A percentile compares a stretch with the other conserved stretches of the same genome.
Evolutionary conservation across 1,140 invertebrate species (phyloP).

Genomic region (Leptinotarsa texana): DNA sequence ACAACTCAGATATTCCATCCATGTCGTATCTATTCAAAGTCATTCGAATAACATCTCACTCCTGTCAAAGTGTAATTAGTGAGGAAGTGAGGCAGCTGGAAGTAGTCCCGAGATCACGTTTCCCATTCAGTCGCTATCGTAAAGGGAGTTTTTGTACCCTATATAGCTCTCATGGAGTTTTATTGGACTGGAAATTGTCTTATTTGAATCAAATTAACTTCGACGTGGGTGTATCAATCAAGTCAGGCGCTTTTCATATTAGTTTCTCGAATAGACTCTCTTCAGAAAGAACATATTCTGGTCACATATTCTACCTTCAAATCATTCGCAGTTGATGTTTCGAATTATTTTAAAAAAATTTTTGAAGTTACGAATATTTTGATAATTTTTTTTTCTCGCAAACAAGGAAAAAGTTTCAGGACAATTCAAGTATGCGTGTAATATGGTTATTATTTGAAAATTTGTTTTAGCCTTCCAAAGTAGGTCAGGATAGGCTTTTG

Average conservation of each 20-base stretch:
- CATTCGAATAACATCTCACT: slow-evolving; percentile 6
- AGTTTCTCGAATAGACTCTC: not conserved
- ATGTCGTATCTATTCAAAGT: not conserved
- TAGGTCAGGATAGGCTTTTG: too few relatives aligned
- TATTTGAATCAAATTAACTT: slow-evolving; percentile 4
- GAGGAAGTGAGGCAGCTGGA: not conserved
- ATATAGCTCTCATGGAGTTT: slow-evolving; percentile 5
- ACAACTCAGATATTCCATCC: not conserved
- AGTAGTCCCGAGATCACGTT: slow-evolving; percentile 2
- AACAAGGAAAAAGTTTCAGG: too few relatives aligned
- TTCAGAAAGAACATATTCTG: not conserved
- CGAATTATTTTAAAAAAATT: too few relatives aligned
- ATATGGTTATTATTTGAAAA: too few relatives aligned
- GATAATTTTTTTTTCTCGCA: too few relatives aligned
- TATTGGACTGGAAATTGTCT: slow-evolving; percentile 5
- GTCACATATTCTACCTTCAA: not conserved
- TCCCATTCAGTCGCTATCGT: not conserved
- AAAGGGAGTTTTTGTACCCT: slow-evolving; percentile 3
- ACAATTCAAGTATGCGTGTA: too few relatives aligned
- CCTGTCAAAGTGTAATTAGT: slow-evolving; percentile 5
- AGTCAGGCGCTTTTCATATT: not conserved
- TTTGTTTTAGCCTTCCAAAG: too few relatives aligned
- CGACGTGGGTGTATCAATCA: not conserved
- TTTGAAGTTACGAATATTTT: too few relatives aligned
- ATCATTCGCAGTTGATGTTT: not conserved